Conservation (phyloP, 2,888 invertebrate species). For the Spisula solida region DNA sequence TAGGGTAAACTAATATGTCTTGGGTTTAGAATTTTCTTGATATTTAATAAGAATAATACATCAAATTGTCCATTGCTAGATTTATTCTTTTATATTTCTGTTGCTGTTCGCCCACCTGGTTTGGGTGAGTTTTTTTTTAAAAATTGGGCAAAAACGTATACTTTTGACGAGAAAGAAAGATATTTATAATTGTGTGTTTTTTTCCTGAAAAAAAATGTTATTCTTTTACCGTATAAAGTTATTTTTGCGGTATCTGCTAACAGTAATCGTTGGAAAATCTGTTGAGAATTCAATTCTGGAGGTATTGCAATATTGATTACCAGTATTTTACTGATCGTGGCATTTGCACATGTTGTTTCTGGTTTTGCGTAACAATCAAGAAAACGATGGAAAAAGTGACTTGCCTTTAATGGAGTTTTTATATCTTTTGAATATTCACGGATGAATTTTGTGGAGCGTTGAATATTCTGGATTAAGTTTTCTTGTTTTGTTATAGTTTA, state of each 20-base stretch:
- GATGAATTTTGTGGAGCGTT: background rate
- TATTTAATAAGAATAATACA: background rate
- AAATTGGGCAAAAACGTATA: no score
- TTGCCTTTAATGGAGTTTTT: background rate
- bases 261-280: background rate
- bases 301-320: constrained; percentile 16
- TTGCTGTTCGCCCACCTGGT: background rate
- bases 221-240: background rate
- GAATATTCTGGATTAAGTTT: background rate
- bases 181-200: background rate
- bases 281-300: background rate
- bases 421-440: background rate
- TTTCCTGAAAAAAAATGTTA: background rate
- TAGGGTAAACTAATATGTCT: no score
- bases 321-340: background rate
- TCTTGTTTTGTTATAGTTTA: background rate
- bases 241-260: background rate
- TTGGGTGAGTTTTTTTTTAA: no score
- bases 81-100: background rate
- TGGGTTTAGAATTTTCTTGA: background rate
- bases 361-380: background rate
- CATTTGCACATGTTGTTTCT: background rate
- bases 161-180: background rate
- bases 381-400: background rate
- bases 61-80: no score